Conservation (phyloP, 2,113 vertebrate species). For the Pseudois nayaur region DNA sequence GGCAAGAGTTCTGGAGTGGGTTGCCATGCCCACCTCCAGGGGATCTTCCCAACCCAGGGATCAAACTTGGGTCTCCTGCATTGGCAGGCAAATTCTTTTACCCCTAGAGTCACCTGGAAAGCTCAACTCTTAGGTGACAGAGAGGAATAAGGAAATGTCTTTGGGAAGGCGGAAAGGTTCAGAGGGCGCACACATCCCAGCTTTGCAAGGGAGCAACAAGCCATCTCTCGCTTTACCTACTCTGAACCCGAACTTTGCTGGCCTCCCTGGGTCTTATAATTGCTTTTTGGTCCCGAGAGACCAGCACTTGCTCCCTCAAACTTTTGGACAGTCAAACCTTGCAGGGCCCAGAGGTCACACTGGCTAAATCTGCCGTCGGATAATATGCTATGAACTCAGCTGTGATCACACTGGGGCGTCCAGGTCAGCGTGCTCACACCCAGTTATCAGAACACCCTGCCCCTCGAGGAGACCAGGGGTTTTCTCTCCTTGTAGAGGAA, state of each 20-base stretch:
- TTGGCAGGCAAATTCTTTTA: background rate
- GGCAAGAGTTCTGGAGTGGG: background rate
- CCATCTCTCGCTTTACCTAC: background rate
- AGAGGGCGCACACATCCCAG: background rate
- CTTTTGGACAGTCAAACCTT: accelerated
- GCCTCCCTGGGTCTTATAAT: accelerated
- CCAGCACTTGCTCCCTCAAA: accelerated
- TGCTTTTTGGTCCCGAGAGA: background rate
- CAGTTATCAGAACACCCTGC: accelerated
- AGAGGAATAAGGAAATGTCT: background rate
- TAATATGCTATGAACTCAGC: background rate
- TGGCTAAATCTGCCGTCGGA: accelerated
- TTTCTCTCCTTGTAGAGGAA: background rate
- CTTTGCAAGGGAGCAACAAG: background rate
- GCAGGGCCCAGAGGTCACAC: accelerated
- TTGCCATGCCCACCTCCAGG: background rate
- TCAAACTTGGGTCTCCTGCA: background rate
- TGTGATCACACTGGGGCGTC: accelerated
- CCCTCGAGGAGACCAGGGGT: accelerated
- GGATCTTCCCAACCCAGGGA: accelerated
- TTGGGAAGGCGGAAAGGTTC: background rate
- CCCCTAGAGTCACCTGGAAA: background rate
- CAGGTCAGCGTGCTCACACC: accelerated
- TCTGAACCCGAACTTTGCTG: accelerated
- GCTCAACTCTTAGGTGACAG: background rate